Percentiles rank a stretch among this genome's conserved stretches.
phyloP scores from a whole-genome alignment of 1,140 invertebrate genomes.

The Dreissena rostriformis region DNA sequence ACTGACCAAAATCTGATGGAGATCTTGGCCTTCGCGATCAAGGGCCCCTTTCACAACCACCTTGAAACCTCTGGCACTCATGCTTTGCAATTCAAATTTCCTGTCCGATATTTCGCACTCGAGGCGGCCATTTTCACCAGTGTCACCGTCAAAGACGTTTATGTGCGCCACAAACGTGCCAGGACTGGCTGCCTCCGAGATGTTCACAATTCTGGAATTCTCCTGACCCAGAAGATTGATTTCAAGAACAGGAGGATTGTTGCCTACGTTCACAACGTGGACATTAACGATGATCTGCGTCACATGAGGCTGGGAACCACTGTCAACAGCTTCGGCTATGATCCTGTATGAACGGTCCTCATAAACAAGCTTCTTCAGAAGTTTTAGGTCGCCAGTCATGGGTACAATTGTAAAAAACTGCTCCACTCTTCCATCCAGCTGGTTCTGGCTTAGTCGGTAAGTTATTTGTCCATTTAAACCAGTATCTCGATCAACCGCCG shows the following conservation, averaged over 20 bases:
- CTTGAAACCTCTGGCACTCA: slow-evolving; percentile 62
- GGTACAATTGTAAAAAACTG: slow-evolving; percentile 81
- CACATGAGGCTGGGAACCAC: slow-evolving; percentile 61
- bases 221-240: slow-evolving; percentile 37
- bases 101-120: slow-evolving; percentile 51
- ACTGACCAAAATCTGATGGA: slow-evolving; percentile 61
- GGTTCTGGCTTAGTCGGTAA: slow-evolving; percentile 82
- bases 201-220: slow-evolving; percentile 42
- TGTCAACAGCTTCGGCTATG: slow-evolving; percentile 69
- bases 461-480: slow-evolving; percentile 88
- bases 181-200: slow-evolving; percentile 61
- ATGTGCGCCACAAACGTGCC: slow-evolving; percentile 59
- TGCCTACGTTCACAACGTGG: slow-evolving; percentile 60
- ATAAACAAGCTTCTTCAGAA: slow-evolving; percentile 64
- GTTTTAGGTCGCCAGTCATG: slow-evolving; percentile 62
- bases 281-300: slow-evolving; percentile 62
- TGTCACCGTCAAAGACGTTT: slow-evolving; percentile 52
- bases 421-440: slow-evolving; percentile 87
- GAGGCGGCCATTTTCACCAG: slow-evolving; percentile 58
- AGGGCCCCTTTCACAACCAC: slow-evolving; percentile 57
- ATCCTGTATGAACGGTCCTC: slow-evolving; percentile 67
- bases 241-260: slow-evolving; percentile 69
- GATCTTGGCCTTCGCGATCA: slow-evolving; percentile 64
- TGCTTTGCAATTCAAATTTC: slow-evolving; percentile 56
- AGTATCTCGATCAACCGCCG: slow-evolving; percentile 89